phyloP scores from a whole-genome alignment of 2,113 vertebrate species.

The Chiloscyllium plagiosum region DNA sequence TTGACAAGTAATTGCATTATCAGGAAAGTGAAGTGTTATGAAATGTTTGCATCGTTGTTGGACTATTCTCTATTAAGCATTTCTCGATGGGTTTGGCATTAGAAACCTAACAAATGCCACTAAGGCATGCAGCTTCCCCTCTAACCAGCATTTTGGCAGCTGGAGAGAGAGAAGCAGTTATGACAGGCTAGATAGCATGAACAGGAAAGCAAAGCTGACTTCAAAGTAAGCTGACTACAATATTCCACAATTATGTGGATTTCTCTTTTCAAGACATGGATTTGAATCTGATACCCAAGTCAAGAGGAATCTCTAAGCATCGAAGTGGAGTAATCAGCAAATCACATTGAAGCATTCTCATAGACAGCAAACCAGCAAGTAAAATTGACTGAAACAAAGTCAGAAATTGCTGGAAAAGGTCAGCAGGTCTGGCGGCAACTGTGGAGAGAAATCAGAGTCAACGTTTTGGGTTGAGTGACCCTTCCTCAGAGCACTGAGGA shows the following conservation, averaged over 20 bases:
- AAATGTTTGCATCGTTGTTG: not conserved
- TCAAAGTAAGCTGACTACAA: not conserved
- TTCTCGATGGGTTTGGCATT: not conserved
- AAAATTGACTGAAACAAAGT: too few species aligned
- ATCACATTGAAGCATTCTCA: too few species aligned
- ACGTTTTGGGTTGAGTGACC: too few species aligned
- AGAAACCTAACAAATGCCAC: not conserved
- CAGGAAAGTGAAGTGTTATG: not conserved
- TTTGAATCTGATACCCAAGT: not conserved
- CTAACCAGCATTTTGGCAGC: not conserved
- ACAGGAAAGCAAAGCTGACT: not conserved
- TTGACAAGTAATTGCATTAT: not conserved
- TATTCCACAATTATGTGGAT: not conserved
- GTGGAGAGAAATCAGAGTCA: too few species aligned
- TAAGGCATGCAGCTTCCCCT: not conserved
- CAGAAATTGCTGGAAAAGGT: too few species aligned
- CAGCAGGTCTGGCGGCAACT: too few species aligned
- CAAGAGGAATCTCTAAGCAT: too few species aligned
- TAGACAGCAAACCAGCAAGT: too few species aligned
- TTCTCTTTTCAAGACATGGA: not conserved
- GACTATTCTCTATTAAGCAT: not conserved
- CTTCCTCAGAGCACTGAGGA: too few species aligned
- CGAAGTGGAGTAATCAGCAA: too few species aligned
- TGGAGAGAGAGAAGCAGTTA: not conserved
- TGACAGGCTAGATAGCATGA: too few species aligned